Percentiles rank a stretch among this genome's conserved stretches.
These are phyloP conservation scores for Liodrosophila aerea DNA, from an alignment of 2,888 invertebrate genomes.

Conservation along the genomic window DNA sequence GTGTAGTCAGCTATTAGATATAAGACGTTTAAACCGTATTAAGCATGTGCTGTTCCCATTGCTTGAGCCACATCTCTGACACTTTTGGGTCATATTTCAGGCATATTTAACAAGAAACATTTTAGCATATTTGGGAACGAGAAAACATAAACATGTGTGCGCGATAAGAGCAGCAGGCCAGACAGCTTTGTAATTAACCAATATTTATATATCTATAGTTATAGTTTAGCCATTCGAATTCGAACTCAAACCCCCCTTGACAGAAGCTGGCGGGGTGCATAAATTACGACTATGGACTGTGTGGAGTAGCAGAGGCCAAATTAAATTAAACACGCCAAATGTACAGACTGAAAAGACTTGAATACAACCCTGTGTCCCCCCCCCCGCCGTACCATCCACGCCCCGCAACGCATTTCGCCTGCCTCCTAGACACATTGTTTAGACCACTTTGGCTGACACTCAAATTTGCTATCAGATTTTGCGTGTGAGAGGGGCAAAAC, in stretches of 20 bases:
- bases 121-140: constrained; percentile 1
- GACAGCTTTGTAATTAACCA: constrained; percentile 65
- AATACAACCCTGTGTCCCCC: not conserved
- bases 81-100: constrained; percentile 10
- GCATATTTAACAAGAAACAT: not conserved
- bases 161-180: constrained; percentile 32
- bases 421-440: constrained; percentile 55
- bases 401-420: constrained; percentile 2
- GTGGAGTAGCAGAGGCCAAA: constrained; percentile 26
- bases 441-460: constrained; percentile 71
- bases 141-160: constrained; percentile 37
- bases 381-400: not conserved
- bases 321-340: constrained; percentile 47
- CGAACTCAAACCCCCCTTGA: constrained; percentile 18
- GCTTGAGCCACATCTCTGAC: not conserved
- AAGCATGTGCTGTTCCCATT: no score
- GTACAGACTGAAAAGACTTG: constrained; percentile 34
- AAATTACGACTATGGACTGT: constrained; percentile 54
- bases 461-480: constrained; percentile 72
- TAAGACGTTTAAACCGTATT: no score
- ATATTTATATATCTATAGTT: constrained; percentile 54
- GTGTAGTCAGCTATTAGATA: no score
- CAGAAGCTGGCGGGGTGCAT: constrained; percentile 47
- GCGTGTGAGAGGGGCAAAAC: constrained; percentile 41
- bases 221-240: constrained; percentile 46